Conservation (phyloP, 2,888 invertebrate genomes). For the Drosophila subquinaria region DNA sequence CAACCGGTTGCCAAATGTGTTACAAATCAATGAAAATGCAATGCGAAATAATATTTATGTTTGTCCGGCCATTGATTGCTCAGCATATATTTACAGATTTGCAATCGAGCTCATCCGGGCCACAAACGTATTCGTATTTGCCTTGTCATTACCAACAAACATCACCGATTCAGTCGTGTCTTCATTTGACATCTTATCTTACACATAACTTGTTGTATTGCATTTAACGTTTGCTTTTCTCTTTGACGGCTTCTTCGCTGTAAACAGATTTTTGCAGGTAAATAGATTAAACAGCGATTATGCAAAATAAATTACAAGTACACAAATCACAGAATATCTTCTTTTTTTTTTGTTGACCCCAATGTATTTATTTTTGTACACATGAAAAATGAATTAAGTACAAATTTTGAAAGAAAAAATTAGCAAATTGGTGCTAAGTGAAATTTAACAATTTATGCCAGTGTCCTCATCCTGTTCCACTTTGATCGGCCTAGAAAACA, state of each 20-base stretch:
- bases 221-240: conserved; percentile 4
- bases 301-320: background rate
- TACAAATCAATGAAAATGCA: conserved; percentile 56
- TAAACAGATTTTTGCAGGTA: background rate
- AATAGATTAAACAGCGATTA: conserved; percentile 9
- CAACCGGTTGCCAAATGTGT: conserved; percentile 55
- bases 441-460: background rate
- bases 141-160: conserved; percentile 24
- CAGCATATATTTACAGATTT: conserved; percentile 31
- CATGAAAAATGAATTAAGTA: conserved; percentile 15
- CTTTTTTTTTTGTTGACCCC: background rate
- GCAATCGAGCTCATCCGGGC: conserved; percentile 19
- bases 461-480: background rate
- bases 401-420: conserved; percentile 9
- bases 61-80: conserved; percentile 5
- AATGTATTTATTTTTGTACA: conserved; percentile 4
- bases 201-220: background rate
- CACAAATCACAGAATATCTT: background rate
- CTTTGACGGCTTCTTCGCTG: background rate
- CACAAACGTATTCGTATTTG: conserved; percentile 23
- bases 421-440: background rate
- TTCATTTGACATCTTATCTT: background rate
- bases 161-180: background rate
- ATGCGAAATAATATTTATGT: conserved; percentile 33
- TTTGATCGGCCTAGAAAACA: background rate